Base-by-base conservation (phyloP, 2,888 invertebrate species). In the Drosophila helvetica region DNA sequence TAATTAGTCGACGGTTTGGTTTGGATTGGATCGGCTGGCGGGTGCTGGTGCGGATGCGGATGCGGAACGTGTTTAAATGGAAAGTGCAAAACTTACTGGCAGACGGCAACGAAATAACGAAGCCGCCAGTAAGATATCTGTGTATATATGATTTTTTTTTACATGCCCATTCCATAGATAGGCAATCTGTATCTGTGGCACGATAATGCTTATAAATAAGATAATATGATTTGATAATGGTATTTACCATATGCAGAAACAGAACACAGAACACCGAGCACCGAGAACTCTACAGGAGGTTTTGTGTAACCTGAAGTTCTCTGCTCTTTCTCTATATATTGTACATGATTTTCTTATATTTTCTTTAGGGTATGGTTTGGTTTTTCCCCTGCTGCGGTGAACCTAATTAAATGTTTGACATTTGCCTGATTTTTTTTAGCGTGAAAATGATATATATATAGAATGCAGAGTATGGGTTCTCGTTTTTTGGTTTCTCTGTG, bases 201-300 rank as follows among this genome's bases (percentile, higher is more conserved):
- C 89, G 90, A 89, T 90, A 90, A 89, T 90, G 88, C 89, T 89
- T 89, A 90, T 89, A 90, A 90, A 87, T 85, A 86, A 91, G 92
- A 91, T 91, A 91, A 91, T 91, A 89, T 87, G 89, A 88, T 89
- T 90, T 91, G 92, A 91, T 91, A 92, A 91, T 90, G 87, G 84
- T 92, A 90, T 91, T 91, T 91, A 91, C 90, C 91, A 89, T 90
- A 90, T 86, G 86, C 83, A 83, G 86, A 84, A 88, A 84, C 86
- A 78, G 71, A 67, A 86, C 22, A 78, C 42, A 7, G 7, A 38
- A 38, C n/a, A 33, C 12, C 3, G 12, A 33, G 27, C 3, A 33
- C 12, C 12, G 12, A 33, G 12, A 12, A 33, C 33, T 12, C 33
- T 33, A 3, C 38, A 38, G 15, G 6, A 15, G 33, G 33, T 38